These are phyloP conservation scores for Ammospiza nelsoni DNA, from an alignment of 2,113 vertebrate genomes.

Conservation along the genomic window DNA sequence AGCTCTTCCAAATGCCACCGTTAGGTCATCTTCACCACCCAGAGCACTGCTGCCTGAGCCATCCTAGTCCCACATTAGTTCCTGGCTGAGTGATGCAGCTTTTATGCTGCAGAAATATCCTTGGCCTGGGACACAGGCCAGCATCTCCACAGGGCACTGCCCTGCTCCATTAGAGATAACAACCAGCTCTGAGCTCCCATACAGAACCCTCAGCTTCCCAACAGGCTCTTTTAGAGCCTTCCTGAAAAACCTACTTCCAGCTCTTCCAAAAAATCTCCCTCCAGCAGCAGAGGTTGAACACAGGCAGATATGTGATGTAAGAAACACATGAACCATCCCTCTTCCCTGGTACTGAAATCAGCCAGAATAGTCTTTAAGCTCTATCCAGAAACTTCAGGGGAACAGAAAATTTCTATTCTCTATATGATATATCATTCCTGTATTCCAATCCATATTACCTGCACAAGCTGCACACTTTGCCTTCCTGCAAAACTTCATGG, in stretches of 20 bases:
- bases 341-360: background rate
- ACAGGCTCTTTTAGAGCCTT: background rate
- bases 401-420: background rate
- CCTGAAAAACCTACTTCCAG: background rate
- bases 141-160: background rate
- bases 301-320: accelerated
- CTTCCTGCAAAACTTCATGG: background rate
- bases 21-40: background rate
- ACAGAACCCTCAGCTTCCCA: background rate
- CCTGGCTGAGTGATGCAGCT: background rate
- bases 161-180: constrained; percentile 3
- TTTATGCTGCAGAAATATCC: background rate
- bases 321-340: background rate
- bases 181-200: background rate
- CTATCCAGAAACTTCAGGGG: background rate
- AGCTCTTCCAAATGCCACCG: background rate
- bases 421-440: background rate
- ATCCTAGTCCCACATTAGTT: background rate
- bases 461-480: background rate
- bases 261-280: background rate
- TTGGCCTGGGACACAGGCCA: background rate
- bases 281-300: background rate
- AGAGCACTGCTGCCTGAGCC: background rate
- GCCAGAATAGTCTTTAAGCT: background rate
- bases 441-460: background rate